A percentile compares a stretch with the other conserved stretches of the same genome.
These are phyloP conservation scores for Acanthococcus lagerstroemiae DNA, from an alignment of 2,888 invertebrate genomes.

Conservation along the genomic window DNA sequence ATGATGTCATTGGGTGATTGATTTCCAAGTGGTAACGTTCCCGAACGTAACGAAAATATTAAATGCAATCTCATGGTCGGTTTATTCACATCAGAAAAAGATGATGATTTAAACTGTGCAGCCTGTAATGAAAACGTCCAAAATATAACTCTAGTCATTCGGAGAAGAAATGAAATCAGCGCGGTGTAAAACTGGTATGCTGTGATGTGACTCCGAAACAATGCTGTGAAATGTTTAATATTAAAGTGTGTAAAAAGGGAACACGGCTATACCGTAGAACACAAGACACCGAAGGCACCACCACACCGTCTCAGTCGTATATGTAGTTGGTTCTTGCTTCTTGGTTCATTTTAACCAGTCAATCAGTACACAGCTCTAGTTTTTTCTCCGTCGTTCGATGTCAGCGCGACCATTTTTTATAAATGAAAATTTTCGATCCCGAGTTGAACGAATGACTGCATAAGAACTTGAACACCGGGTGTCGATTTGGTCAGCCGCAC, in stretches of 20 bases:
- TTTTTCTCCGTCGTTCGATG: no score
- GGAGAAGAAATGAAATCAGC: slow-evolving; percentile 22
- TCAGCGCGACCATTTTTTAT: no score
- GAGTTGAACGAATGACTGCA: no score
- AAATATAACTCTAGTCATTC: slow-evolving; percentile 27
- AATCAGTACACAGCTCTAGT: no score
- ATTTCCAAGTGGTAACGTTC: slow-evolving; percentile 26
- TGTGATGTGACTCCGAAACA: slow-evolving; percentile 28
- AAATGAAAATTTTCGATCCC: no score
- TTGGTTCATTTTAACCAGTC: no score
- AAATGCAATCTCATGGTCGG: slow-evolving; percentile 31
- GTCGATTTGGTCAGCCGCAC: no score
- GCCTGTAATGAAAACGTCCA: slow-evolving; percentile 29
- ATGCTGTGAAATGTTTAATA: slow-evolving; percentile 30
- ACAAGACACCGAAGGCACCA: background rate
- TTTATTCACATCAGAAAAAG: slow-evolving; percentile 30
- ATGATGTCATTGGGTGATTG: slow-evolving; percentile 31
- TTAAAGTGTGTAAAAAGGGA: slow-evolving; percentile 24
- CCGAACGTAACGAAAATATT: slow-evolving; percentile 19
- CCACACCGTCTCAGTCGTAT: slow-evolving; percentile 1
- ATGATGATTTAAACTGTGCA: slow-evolving; percentile 26
- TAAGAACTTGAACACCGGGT: no score
- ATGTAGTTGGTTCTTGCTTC: no score
- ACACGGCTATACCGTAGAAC: slow-evolving; percentile 6
- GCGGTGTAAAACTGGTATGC: slow-evolving; percentile 25